Percentiles rank a stretch among this genome's conserved stretches.
Evolutionary conservation across 2,113 vertebrate genomes (phyloP).

Genomic region (Myotis yumanensis): DNA sequence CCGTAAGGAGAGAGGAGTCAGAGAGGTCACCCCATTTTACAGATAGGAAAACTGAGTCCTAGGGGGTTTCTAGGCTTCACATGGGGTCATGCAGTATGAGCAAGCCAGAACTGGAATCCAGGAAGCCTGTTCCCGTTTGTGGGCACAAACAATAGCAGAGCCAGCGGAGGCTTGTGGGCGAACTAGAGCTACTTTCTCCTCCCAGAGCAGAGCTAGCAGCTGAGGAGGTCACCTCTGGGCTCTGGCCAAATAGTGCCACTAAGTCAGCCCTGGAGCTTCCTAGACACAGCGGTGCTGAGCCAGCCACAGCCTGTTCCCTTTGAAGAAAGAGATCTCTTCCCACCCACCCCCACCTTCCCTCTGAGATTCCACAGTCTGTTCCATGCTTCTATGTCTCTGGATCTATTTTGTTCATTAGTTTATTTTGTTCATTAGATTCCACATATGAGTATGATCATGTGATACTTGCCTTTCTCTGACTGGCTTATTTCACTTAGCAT

Average conservation of each 20-base stretch:
- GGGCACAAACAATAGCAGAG: background rate
- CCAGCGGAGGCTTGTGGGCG: background rate
- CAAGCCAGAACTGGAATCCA: background rate
- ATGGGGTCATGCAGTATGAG: background rate
- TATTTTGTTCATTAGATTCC: too few species aligned
- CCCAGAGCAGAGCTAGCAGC: background rate
- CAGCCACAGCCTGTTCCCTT: background rate
- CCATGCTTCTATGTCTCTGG: too few species aligned
- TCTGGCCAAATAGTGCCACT: background rate
- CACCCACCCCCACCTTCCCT: too few species aligned
- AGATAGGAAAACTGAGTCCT: conserved; percentile 40
- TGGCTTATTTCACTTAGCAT: too few species aligned
- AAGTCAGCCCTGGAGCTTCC: background rate
- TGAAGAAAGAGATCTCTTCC: background rate
- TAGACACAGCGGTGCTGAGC: background rate
- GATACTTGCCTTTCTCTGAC: too few species aligned
- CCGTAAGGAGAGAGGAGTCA: background rate
- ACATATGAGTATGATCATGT: too few species aligned
- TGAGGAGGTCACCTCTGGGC: background rate
- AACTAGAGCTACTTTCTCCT: background rate
- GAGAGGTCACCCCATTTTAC: conserved; percentile 6
- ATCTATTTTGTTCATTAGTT: too few species aligned
- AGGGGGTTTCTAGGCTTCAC: background rate
- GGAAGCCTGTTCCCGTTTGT: conserved; percentile 4
- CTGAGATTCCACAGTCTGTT: too few species aligned